Percentiles rank a stretch among this genome's conserved stretches.
Evolutionary conservation across 2,797 vertebrate species (phyloP).

Genomic region (Caiman crocodilus): DNA sequence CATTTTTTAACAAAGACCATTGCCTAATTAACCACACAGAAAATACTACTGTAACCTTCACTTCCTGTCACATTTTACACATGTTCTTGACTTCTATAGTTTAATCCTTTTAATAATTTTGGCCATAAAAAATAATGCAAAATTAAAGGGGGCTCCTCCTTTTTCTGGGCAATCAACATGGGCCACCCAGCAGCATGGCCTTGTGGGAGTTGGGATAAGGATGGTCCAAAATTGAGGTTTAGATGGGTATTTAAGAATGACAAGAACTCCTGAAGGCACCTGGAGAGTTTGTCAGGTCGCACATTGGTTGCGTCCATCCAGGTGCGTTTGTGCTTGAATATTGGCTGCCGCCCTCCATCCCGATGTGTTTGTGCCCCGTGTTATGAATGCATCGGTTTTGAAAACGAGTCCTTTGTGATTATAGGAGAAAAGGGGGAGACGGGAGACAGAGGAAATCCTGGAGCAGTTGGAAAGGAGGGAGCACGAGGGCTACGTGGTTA

Average conservation of each 20-base stretch:
- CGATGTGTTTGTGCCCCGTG: fast-evolving
- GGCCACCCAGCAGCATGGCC: neutral
- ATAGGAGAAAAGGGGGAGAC: slow-evolving; percentile 89
- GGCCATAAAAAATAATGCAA: neutral
- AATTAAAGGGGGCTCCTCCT: neutral
- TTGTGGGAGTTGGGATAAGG: neutral
- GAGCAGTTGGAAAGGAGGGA: slow-evolving; percentile 82
- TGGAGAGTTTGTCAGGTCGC: too few relatives aligned
- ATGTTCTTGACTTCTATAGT: neutral
- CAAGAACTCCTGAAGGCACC: neutral
- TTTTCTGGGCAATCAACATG: neutral
- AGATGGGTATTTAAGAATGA: neutral
- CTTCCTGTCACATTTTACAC: neutral
- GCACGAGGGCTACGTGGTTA: slow-evolving; percentile 75
- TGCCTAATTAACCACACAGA: neutral
- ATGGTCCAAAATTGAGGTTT: too few relatives aligned
- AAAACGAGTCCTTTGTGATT: fast-evolving
- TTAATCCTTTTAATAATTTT: neutral
- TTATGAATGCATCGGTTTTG: fast-evolving
- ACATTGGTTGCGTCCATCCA: too few relatives aligned
- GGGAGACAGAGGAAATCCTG: slow-evolving; percentile 82
- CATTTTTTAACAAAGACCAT: neutral
- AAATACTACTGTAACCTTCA: neutral
- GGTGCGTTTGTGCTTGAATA: too few relatives aligned
- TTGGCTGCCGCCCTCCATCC: too few relatives aligned